Evolutionary conservation across 2,888 invertebrate species (phyloP).

Genomic region (Drosophila siamana): DNA sequence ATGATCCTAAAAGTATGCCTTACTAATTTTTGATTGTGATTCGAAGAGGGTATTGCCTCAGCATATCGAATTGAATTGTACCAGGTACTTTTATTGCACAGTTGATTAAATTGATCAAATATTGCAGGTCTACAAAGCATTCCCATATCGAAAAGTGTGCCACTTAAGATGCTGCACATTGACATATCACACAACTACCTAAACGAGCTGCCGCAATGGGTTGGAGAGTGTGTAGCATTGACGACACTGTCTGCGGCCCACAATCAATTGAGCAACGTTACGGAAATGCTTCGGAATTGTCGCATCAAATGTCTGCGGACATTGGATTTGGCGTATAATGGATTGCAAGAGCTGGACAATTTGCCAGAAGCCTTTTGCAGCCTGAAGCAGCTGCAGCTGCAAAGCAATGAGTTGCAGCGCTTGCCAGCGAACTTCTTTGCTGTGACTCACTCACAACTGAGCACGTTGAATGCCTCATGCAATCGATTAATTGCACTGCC

Average conservation of each 20-base stretch:
- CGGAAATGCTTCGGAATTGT: constrained; percentile 91
- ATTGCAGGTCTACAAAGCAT: constrained; percentile 90
- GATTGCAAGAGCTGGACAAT: constrained; percentile 90
- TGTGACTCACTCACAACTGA: constrained; percentile 87
- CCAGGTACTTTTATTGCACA: too few species aligned
- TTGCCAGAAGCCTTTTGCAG: constrained; percentile 85
- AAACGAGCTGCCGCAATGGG: constrained; percentile 91
- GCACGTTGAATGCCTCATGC: constrained; percentile 91
- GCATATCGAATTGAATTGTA: too few species aligned
- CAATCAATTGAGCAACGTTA: constrained; percentile 89
- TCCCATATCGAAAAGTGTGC: constrained; percentile 88
- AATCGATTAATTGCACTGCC: constrained; percentile 91
- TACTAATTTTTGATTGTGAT: neutral
- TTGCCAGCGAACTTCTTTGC: constrained; percentile 92
- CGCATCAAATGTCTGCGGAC: constrained; percentile 91
- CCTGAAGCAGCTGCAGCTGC: constrained; percentile 90
- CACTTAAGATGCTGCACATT: constrained; percentile 90
- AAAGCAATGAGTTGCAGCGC: constrained; percentile 91
- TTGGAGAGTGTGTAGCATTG: constrained; percentile 90
- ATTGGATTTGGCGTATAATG: constrained; percentile 92
- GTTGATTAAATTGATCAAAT: constrained; percentile 14
- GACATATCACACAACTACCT: constrained; percentile 93
- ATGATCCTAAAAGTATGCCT: neutral
- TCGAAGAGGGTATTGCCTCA: too few species aligned
- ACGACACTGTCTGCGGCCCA: constrained; percentile 91